Evolutionary conservation across 2,797 vertebrate species (phyloP).

Genomic region (Emys orbicularis): DNA sequence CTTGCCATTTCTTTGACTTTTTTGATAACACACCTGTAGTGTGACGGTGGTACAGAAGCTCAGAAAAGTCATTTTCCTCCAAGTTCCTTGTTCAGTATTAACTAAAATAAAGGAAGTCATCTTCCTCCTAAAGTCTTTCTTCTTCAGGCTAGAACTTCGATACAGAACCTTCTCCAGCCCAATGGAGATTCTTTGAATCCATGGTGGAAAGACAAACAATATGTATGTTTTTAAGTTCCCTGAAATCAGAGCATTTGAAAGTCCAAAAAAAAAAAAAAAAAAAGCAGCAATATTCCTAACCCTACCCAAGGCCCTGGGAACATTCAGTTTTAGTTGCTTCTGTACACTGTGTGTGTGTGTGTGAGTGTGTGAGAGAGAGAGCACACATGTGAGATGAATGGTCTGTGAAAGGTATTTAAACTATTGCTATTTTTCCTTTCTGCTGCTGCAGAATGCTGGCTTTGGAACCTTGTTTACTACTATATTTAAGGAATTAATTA

Average conservation of each 20-base stretch:
- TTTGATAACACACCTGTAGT: not conserved
- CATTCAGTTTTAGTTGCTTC: not conserved
- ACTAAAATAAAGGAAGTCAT: accelerated
- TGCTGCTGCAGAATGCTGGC: not conserved
- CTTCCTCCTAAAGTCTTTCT: not conserved
- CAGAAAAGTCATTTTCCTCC: not conserved
- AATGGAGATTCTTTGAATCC: not conserved
- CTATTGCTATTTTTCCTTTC: not conserved
- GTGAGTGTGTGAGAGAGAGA: not conserved
- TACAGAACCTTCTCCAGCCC: not conserved
- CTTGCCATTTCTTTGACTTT: not conserved
- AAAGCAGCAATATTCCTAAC: not conserved
- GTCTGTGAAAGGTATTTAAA: not conserved
- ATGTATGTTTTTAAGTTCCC: not conserved
- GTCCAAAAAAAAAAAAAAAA: not conserved
- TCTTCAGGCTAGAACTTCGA: not conserved
- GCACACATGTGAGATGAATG: not conserved
- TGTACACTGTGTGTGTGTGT: not conserved
- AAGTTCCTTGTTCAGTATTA: not conserved
- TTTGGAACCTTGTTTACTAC: not conserved
- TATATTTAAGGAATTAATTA: not conserved
- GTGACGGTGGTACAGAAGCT: not conserved
- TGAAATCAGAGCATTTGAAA: not conserved
- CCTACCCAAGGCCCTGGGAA: not conserved
- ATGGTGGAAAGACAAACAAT: not conserved